Evolutionary conservation across 1,140 invertebrate genomes (phyloP), one percentile per base, ranked within the genome.

Genomic region (Camponotus pennsylvanicus): DNA sequence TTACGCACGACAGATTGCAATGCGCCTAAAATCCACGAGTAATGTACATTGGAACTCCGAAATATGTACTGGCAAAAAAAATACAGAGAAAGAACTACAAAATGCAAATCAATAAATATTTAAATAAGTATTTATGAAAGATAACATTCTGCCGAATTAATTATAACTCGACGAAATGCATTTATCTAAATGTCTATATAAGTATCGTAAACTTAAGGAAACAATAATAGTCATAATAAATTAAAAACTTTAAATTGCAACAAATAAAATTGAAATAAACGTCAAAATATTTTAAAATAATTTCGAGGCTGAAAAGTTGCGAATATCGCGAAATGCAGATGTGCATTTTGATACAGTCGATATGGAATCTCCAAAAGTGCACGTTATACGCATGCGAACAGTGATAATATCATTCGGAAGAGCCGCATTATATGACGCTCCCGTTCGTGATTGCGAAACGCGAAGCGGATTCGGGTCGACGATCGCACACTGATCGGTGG

Each of bases 391-490:
- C 18, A 21, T 32, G 11, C 18, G 64, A 55, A 13, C n/a, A 49
- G 66, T 52, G 27, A 59, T 59, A 61, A 61, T 61, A 57, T 59
- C 67, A 49, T 45, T 15, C 63, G 66, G 66, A 75, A 83, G 67
- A 73, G 40, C 32, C 55, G 40, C 27, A 55, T 83, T 49, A 73
- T 18, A 63, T 61, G 69, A 63, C 13, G 55, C 40, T 83, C 55
- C 69, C 69, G 40, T 83, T 61, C 67, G 67, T 73, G 79, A 45
- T 82, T 55, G 79, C 40, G 40, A 83, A 75, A 82, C 55, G 78
- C 67, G 18, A 82, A 59, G 52, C 52, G 18, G 18, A 71, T 61
- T 82, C 79, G 67, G 55, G 67, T 73, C 69, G 79, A 82, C 79
- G 67, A 61, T 82, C 79, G 79, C 67, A 59, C 52, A 40, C 11